Conservation (phyloP, 92 coral and sea anemone genomes). For the Palythoa caribaeorum region DNA sequence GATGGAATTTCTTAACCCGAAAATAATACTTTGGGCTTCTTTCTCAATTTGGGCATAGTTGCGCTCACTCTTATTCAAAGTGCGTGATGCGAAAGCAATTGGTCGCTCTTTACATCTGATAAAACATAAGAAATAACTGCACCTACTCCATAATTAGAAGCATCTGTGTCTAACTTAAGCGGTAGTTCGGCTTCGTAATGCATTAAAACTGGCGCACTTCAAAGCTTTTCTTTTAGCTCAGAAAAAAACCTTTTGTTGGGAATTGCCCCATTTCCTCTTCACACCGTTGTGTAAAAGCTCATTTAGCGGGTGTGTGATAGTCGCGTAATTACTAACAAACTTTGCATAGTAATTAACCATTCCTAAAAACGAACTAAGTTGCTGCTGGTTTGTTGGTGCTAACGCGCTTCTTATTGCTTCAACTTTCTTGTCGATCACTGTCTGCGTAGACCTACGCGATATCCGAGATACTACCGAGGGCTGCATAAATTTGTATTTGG, state of each 20-base stretch:
- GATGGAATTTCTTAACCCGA: too few relatives aligned
- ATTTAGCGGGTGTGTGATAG: too few relatives aligned
- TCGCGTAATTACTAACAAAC: background rate
- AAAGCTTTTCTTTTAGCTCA: background rate
- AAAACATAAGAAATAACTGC: too few relatives aligned
- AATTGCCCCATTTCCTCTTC: background rate
- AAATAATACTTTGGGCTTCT: background rate
- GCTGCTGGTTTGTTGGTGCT: conserved; percentile 47
- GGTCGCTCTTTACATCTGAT: too few relatives aligned
- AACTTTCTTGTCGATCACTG: conserved; percentile 55
- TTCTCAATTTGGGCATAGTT: too few relatives aligned
- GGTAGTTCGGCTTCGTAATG: background rate
- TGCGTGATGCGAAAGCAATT: too few relatives aligned
- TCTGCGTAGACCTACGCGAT: conserved; percentile 32
- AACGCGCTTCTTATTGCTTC: conserved; percentile 48
- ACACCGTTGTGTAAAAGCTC: background rate
- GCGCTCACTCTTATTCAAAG: too few relatives aligned
- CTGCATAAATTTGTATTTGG: conserved; percentile 40
- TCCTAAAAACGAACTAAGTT: conserved; percentile 31
- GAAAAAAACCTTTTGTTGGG: background rate
- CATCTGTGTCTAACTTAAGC: conserved; percentile 53
- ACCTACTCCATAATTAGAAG: conserved; percentile 49
- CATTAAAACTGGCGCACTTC: background rate
- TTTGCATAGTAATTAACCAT: conserved; percentile 32
- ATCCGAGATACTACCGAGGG: conserved; percentile 28